These are phyloP conservation scores for Hesperophylax magnus DNA, from an alignment of 1,140 invertebrate genomes.

Conservation along the genomic window DNA sequence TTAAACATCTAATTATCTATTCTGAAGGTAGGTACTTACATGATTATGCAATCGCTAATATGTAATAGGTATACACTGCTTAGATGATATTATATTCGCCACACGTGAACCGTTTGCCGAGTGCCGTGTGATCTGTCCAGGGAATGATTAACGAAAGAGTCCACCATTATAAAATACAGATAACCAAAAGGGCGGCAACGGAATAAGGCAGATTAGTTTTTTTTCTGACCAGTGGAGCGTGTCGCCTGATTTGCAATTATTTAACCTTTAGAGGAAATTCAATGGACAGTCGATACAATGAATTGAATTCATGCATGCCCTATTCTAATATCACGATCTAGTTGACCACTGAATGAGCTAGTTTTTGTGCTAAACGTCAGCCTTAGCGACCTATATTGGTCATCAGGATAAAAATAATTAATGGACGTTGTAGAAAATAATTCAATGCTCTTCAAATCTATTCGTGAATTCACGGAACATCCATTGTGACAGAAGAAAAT, in stretches of 20 bases:
- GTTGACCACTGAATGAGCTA: not conserved
- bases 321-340: not conserved
- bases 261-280: not conserved
- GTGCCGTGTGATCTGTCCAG: not conserved
- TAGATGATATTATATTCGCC: slow-evolving; percentile 1
- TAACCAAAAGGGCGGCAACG: not conserved
- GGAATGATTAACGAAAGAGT: slow-evolving; percentile 1
- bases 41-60: slow-evolving; percentile 2
- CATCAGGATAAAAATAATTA: too few relatives aligned
- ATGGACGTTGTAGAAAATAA: too few relatives aligned
- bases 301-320: not conserved
- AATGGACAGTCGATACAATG: not conserved
- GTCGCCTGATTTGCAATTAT: too few relatives aligned
- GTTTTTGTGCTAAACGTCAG: too few relatives aligned
- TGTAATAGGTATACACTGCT: not conserved
- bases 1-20: not conserved
- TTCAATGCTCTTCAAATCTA: too few relatives aligned
- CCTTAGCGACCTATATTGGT: too few relatives aligned
- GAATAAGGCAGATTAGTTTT: not conserved
- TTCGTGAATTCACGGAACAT: too few relatives aligned
- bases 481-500: too few relatives aligned
- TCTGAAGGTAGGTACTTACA: slow-evolving; percentile 18
- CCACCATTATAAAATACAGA: slow-evolving; percentile 1
- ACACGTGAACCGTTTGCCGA: not conserved
- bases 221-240: too few relatives aligned